Percentiles rank a stretch among this genome's conserved stretches.
Conservation (phyloP, 2,797 vertebrate species). For the Sarcophilus harrisii region DNA sequence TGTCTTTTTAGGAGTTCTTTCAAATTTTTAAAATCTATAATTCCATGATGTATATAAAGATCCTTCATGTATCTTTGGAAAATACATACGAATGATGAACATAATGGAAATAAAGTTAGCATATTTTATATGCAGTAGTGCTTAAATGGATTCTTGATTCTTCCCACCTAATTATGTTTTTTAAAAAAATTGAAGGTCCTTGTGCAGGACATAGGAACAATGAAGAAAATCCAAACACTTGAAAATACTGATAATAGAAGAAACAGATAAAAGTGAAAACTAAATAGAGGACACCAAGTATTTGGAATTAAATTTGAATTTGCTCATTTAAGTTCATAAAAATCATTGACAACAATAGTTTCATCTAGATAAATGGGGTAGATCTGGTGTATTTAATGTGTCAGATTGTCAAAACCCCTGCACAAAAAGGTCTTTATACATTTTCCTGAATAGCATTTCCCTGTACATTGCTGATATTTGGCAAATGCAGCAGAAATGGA, state of each 20-base stretch:
- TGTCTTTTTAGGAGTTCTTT: not conserved
- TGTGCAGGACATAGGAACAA: constrained; percentile 22
- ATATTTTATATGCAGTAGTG: constrained; percentile 28
- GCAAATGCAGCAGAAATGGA: not conserved
- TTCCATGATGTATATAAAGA: not conserved
- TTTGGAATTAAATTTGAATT: constrained; percentile 40
- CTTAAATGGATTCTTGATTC: constrained; percentile 36
- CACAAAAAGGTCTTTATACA: not conserved
- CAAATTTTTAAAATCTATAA: not conserved
- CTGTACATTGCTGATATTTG: constrained; percentile 26
- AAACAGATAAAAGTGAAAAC: not conserved
- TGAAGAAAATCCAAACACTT: constrained; percentile 27
- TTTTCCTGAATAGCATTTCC: not conserved
- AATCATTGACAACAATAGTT: constrained; percentile 46
- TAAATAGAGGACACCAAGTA: constrained; percentile 24
- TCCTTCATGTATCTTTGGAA: not conserved
- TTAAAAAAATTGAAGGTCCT: constrained; percentile 28
- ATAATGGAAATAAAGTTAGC: not conserved
- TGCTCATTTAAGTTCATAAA: constrained; percentile 42
- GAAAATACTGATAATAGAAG: not conserved
- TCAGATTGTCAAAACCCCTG: not conserved
- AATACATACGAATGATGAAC: not conserved
- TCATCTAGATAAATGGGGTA: constrained; percentile 27
- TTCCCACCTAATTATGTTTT: not conserved
- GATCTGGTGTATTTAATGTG: constrained; percentile 44